Conservation (phyloP, 2,888 invertebrate species). For the Biston betularia region DNA sequence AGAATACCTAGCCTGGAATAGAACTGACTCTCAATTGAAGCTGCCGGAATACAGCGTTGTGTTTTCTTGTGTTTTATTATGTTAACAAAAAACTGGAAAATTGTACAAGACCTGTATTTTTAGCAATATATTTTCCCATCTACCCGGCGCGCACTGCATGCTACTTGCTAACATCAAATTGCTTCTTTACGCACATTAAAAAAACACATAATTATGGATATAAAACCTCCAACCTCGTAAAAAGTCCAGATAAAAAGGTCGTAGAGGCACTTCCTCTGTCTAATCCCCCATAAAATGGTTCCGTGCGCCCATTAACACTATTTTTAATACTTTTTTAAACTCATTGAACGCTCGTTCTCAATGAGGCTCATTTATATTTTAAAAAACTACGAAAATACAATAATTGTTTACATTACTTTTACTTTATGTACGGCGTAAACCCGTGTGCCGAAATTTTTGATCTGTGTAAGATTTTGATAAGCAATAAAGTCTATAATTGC, state of each 20-base stretch:
- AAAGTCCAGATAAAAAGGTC: constrained; percentile 79
- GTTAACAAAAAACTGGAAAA: background rate
- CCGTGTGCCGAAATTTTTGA: constrained; percentile 79
- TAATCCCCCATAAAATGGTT: constrained; percentile 76
- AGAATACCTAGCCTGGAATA: too few species aligned
- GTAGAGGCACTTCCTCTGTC: constrained; percentile 77
- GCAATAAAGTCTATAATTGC: constrained; percentile 64
- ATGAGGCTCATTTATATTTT: constrained; percentile 76
- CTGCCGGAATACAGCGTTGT: too few species aligned
- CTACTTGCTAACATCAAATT: constrained; percentile 65
- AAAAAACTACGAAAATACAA: constrained; percentile 76
- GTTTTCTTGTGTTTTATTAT: too few species aligned
- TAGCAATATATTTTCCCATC: constrained; percentile 9
- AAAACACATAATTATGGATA: constrained; percentile 80
- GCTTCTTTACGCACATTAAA: constrained; percentile 70
- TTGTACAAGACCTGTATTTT: constrained; percentile 6
- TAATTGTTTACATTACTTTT: constrained; percentile 79
- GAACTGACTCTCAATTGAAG: too few species aligned
- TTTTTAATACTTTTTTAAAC: constrained; percentile 71
- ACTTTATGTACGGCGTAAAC: constrained; percentile 69
- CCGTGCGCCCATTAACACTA: constrained; percentile 78
- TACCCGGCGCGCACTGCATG: constrained; percentile 22
- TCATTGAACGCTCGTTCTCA: constrained; percentile 83
- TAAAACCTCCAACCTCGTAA: constrained; percentile 81
- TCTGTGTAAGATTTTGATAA: constrained; percentile 62